phyloP scores from a whole-genome alignment of 2,888 invertebrate species.

The Nematopogon swammerdamellus region DNA sequence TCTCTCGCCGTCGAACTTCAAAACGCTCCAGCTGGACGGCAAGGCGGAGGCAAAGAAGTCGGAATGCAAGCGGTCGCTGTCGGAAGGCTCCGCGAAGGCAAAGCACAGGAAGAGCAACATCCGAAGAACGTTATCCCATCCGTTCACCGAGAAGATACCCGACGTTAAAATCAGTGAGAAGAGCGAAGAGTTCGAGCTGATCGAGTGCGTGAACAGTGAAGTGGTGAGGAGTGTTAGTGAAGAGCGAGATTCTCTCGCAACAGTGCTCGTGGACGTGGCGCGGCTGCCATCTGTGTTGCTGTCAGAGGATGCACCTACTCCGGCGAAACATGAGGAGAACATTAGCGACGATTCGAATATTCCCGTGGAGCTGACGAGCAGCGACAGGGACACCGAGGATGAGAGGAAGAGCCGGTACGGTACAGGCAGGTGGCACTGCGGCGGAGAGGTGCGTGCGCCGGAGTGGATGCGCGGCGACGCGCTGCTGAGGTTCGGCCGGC shows the following conservation, averaged over 20 bases:
- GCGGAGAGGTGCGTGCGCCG: background rate
- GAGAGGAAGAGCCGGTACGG: conserved; percentile 18
- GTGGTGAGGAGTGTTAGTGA: conserved; percentile 23
- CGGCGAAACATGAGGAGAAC: conserved; percentile 23
- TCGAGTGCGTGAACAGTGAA: conserved; percentile 28
- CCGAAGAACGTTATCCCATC: conserved; percentile 47
- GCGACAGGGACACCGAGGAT: conserved; percentile 50
- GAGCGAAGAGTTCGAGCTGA: conserved; percentile 30
- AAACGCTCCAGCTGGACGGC: conserved; percentile 30
- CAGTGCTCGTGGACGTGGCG: background rate
- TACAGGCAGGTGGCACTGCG: background rate
- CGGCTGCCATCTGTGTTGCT: background rate
- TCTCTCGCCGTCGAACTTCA: conserved; percentile 44
- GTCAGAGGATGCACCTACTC: conserved; percentile 3
- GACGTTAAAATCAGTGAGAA: conserved; percentile 15
- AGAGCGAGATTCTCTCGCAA: background rate
- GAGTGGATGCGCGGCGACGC: conserved; percentile 17
- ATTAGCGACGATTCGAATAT: conserved; percentile 44
- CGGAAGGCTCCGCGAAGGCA: conserved; percentile 47
- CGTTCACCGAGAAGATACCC: conserved; percentile 24
- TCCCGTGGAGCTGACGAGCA: conserved; percentile 36
- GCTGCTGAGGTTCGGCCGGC: conserved; percentile 22
- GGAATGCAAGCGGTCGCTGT: conserved; percentile 35
- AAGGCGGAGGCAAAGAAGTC: conserved; percentile 36
- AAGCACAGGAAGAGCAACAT: conserved; percentile 50